Percentiles rank a stretch among this genome's conserved stretches.
phyloP scores from a whole-genome alignment of 2,797 vertebrate species.

The Ptychobarbus kaznakovi region DNA sequence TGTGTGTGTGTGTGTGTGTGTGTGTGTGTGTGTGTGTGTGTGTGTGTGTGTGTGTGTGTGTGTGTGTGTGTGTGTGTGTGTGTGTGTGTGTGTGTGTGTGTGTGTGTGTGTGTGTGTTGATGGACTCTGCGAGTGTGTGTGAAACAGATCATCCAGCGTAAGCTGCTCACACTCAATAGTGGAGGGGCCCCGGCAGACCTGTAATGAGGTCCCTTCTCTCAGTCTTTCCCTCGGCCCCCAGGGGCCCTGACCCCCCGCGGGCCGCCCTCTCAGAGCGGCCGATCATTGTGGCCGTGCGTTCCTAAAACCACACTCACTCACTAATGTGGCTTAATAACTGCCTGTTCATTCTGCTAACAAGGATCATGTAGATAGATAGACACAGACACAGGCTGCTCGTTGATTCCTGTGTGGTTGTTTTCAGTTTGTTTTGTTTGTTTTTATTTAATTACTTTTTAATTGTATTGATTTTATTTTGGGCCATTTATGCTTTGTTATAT shows the following conservation, averaged over 20 bases:
- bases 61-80: slow-evolving; percentile 70
- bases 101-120: slow-evolving; percentile 92
- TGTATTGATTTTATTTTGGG: background rate
- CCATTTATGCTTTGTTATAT: no score
- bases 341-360: background rate
- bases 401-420: background rate
- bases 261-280: slow-evolving; percentile 86
- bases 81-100: slow-evolving; percentile 75
- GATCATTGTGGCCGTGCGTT: slow-evolving; percentile 89
- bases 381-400: background rate
- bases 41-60: slow-evolving; percentile 92
- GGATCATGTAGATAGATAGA: background rate
- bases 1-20: slow-evolving; percentile 48
- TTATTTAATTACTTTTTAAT: background rate
- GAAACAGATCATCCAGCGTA: slow-evolving; percentile 99
- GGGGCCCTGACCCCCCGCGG: slow-evolving; percentile 63
- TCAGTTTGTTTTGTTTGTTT: background rate
- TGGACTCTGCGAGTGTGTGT: slow-evolving; percentile 98
- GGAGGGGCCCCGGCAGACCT: slow-evolving; percentile 93
- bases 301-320: slow-evolving; percentile 55
- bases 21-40: slow-evolving; percentile 94
- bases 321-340: background rate
- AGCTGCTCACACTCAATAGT: slow-evolving; percentile 97
- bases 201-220: slow-evolving; percentile 88
- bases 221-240: slow-evolving; percentile 13